These are phyloP conservation scores for Seriola dumerili DNA, from an alignment of 2,113 vertebrate genomes.

Conservation along the genomic window DNA sequence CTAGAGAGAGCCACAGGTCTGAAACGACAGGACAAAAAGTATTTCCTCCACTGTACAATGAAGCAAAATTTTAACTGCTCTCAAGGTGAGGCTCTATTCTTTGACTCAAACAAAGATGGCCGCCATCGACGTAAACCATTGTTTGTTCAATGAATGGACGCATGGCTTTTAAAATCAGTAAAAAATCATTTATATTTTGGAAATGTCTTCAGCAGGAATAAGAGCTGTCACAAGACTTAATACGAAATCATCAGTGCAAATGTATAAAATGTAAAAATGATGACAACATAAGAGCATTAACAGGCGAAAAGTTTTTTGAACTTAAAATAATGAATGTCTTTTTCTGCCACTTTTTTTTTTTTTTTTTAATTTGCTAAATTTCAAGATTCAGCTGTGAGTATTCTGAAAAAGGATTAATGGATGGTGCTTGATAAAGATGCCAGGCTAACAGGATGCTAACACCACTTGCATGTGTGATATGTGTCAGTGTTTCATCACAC, in stretches of 20 bases:
- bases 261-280: background rate
- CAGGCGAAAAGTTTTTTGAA: too few species aligned
- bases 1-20: background rate
- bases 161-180: background rate
- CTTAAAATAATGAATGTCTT: too few species aligned
- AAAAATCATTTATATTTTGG: background rate
- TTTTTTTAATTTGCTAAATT: background rate
- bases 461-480: background rate
- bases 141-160: background rate
- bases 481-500: slow-evolving; percentile 10
- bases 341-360: background rate
- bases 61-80: background rate
- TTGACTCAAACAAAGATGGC: slow-evolving; percentile 22
- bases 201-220: background rate
- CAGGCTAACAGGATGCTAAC: background rate
- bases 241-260: background rate
- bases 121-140: background rate
- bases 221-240: too few species aligned
- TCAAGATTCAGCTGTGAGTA: background rate
- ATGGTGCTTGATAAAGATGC: slow-evolving; percentile 4
- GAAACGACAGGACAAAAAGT: background rate
- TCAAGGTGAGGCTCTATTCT: background rate
- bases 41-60: background rate
- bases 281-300: too few species aligned
- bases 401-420: background rate